Evolutionary conservation across 2,113 vertebrate species (phyloP).

Genomic region (Formicarius rufipectus): DNA sequence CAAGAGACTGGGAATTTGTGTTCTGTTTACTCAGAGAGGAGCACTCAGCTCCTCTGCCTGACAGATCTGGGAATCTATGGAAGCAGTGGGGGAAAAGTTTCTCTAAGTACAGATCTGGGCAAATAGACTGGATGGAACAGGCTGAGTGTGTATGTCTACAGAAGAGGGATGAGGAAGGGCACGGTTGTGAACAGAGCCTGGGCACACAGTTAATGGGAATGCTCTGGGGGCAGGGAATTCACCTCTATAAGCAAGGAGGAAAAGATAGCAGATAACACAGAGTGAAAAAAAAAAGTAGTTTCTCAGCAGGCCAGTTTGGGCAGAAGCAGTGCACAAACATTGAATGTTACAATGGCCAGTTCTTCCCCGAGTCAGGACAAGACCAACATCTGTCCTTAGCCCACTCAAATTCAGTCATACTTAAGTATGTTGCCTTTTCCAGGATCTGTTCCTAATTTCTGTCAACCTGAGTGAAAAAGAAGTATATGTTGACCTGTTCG

Average conservation of each 20-base stretch:
- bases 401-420: neutral
- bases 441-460: neutral
- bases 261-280: rapidly evolving
- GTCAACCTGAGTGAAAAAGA: neutral
- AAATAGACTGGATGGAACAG: neutral
- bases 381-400: neutral
- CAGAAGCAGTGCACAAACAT: neutral
- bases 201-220: neutral
- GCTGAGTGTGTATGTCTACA: neutral
- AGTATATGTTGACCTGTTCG: neutral
- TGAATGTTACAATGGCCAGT: neutral
- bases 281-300: neutral
- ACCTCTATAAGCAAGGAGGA: neutral
- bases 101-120: neutral
- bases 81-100: neutral
- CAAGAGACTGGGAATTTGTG: neutral
- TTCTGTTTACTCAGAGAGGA: constrained; percentile 6
- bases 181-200: neutral
- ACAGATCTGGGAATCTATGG: neutral
- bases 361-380: neutral
- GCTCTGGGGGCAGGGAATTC: neutral
- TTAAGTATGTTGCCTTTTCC: neutral
- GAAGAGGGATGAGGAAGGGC: neutral
- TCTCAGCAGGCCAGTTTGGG: neutral
- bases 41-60: neutral